phyloP scores from a whole-genome alignment of 2,797 vertebrate genomes.

The Leuciscus waleckii region DNA sequence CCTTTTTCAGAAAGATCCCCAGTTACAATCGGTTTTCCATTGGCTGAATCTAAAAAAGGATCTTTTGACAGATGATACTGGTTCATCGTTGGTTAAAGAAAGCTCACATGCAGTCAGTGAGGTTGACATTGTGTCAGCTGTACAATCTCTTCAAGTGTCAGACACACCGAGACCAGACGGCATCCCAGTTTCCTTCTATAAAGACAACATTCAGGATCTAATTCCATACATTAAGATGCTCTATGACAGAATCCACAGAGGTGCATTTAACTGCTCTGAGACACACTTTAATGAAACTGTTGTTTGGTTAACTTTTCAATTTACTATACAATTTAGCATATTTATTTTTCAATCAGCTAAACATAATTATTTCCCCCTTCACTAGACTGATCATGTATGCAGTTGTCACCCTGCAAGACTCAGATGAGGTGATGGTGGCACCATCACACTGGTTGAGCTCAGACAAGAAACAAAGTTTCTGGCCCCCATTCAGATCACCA shows the following conservation, averaged over 20 bases:
- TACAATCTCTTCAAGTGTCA: conserved; percentile 38
- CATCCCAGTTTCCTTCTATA: conserved; percentile 34
- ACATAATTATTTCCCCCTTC: neutral
- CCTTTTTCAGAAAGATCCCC: neutral
- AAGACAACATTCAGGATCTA: neutral
- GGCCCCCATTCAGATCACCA: conserved; percentile 23
- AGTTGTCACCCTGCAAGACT: conserved; percentile 15
- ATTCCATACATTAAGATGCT: conserved; percentile 22
- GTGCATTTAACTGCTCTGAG: neutral
- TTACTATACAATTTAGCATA: no score
- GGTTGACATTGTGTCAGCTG: conserved; percentile 25
- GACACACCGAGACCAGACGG: conserved; percentile 37
- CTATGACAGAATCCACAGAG: neutral
- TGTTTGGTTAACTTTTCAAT: neutral
- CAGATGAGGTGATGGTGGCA: conserved; percentile 14
- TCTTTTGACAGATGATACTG: neutral
- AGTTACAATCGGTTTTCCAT: neutral
- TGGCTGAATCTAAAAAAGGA: neutral
- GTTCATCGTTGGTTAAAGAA: neutral
- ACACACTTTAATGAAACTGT: conserved; percentile 5
- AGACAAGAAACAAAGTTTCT: conserved; percentile 8
- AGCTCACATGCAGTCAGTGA: neutral
- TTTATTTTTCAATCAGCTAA: neutral
- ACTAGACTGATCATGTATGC: conserved; percentile 15
- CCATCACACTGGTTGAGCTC: neutral